Base-by-base conservation (phyloP, 2,888 invertebrate genomes). In the Carpatolechia fugitivella region DNA sequence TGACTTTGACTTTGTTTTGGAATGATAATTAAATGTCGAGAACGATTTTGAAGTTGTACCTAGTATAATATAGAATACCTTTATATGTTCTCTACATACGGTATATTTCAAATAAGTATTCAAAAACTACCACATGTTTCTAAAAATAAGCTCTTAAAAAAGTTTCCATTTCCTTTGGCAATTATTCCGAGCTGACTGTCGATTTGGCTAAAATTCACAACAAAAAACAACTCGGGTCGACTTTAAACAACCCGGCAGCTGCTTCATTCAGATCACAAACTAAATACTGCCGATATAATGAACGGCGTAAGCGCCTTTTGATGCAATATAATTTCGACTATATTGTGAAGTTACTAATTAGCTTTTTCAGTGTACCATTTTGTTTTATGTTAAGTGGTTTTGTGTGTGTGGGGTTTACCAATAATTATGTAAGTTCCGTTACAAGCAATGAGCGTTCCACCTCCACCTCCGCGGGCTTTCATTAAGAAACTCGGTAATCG, bases 341-440 rank as follows among this genome's bases (percentile, higher is more conserved):
- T 64, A 49, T 52, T 0, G 0, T 1, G 3, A 16, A 47, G 11
- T 7, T 11, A 31, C 11, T 30, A n/a, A 11, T 10, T 6, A 16
- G 30, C 10, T 38, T 50, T 29, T 50, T 14, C 13, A 7, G 11
- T 6, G 29, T 13, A 38, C 14, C 24, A 10, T 24, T 1, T 24
- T 13, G 50, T 50, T 52, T 54, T 44, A 53, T 56, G 44, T 38
- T 30, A 1, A 38, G 30, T 16, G 51, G 0, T 3, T 29, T 13
- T n/a, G n/a, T 60, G 52, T 52, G 56, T 29, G 54, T 48, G 56
- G 58, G 66, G 68, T 70, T 77, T 75, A 75, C 70, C 72, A 79
- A 79, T 79, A 78, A 80, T 81, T 81, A 80, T 74, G 74, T 79
- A 78, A 80, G 76, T 70, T 74, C 75, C 75, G 76, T 76, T 80